A percentile compares a stretch with the other conserved stretches of the same genome.
Evolutionary conservation across 2,797 vertebrate genomes (phyloP).

Genomic region (Clarias pachynema): DNA sequence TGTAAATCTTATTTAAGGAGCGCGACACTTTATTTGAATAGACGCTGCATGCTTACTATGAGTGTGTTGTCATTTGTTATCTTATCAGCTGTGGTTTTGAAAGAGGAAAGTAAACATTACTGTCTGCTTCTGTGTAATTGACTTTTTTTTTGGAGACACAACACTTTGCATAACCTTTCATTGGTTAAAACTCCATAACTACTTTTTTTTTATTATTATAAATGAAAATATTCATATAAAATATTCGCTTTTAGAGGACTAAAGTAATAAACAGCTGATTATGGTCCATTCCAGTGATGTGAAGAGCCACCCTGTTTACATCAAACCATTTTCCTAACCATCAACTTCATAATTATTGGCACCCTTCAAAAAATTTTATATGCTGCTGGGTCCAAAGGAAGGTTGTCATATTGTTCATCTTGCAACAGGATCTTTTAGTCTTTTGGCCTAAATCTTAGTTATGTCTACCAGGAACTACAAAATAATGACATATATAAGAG

Average conservation of each 20-base stretch:
- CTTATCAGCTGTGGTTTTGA: constrained; percentile 15
- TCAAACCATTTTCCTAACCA: not conserved
- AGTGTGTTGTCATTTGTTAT: constrained; percentile 11
- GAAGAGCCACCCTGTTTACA: not conserved
- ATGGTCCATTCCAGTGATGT: not conserved
- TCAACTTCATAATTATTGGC: not conserved
- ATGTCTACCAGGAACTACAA: not conserved
- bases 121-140: not conserved
- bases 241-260: not conserved
- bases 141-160: not conserved
- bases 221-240: not conserved
- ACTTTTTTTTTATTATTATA: not conserved
- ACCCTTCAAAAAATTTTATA: not conserved
- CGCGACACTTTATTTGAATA: constrained; percentile 11
- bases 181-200: not conserved
- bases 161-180: not conserved
- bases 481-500: not conserved
- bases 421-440: not conserved
- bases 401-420: not conserved
- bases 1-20: constrained; percentile 3
- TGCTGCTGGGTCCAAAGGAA: not conserved
- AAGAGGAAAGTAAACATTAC: not conserved
- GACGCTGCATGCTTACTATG: not conserved
- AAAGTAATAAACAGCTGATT: not conserved
- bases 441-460: not conserved